Evolutionary conservation across 2,888 invertebrate species (phyloP).

Genomic region (Mactromeris polynyma): DNA sequence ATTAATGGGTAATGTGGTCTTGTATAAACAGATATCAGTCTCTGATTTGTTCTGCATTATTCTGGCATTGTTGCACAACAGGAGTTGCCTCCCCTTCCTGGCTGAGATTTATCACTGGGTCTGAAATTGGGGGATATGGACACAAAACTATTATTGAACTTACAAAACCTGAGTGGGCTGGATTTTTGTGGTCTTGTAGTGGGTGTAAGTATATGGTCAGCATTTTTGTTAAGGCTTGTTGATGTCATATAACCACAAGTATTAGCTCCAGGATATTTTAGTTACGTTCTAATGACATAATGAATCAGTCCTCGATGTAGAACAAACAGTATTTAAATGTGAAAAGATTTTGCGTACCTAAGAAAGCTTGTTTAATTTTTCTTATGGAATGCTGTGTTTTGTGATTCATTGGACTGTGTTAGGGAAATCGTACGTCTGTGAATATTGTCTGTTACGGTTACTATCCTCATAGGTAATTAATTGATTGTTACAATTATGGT

Average conservation of each 20-base stretch:
- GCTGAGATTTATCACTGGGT: no score
- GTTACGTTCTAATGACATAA: not conserved
- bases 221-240: not conserved
- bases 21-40: not conserved
- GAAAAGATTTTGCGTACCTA: not conserved
- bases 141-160: not conserved
- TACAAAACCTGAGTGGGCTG: not conserved
- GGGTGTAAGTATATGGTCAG: conserved; percentile 7
- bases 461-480: no score
- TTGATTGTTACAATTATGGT: no score
- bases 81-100: not conserved
- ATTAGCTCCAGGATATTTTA: not conserved
- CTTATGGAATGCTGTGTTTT: no score
- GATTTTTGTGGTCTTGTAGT: not conserved
- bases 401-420: no score
- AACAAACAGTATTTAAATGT: not conserved
- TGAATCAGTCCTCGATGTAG: not conserved
- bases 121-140: not conserved
- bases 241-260: not conserved
- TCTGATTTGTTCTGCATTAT: conserved; percentile 1
- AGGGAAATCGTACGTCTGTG: no score
- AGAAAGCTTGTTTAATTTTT: no score
- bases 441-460: no score
- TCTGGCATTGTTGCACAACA: not conserved
- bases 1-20: conserved; percentile 4